These are phyloP conservation scores for Cremastinae sp. DNA, from an alignment of 2,888 invertebrate species.

Conservation along the genomic window DNA sequence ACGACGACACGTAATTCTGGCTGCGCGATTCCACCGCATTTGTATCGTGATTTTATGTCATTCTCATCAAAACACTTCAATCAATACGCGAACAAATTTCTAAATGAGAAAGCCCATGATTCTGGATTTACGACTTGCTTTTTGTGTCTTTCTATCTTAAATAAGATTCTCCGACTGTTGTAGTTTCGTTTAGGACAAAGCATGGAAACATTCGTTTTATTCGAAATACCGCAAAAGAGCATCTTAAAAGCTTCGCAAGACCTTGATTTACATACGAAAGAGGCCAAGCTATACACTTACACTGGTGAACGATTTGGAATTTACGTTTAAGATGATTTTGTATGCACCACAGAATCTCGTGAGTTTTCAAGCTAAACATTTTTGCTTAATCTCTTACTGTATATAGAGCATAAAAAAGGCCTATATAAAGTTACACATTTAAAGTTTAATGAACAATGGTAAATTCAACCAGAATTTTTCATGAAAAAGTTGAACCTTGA, in stretches of 20 bases:
- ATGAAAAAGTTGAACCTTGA: too few species aligned
- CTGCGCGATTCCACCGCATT: conserved; percentile 13
- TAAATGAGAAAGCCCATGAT: background rate
- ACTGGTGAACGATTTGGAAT: too few species aligned
- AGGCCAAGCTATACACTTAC: too few species aligned
- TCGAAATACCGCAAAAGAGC: conserved; percentile 23
- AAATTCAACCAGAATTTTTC: too few species aligned
- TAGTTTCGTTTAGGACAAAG: conserved; percentile 16
- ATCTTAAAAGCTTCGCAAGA: conserved; percentile 24
- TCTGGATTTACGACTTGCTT: background rate
- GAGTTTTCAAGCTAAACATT: too few species aligned
- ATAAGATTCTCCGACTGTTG: conserved; percentile 2
- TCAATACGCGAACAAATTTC: conserved; percentile 6
- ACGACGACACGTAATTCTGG: conserved; percentile 34
- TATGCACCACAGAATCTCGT: too few species aligned
- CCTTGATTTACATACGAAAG: conserved; percentile 22
- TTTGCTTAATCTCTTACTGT: too few species aligned
- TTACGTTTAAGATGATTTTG: too few species aligned
- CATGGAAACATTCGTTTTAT: conserved; percentile 25
- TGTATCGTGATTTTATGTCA: conserved; percentile 3
- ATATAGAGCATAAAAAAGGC: too few species aligned
- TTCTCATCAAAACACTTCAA: conserved; percentile 1
- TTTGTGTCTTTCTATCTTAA: conserved; percentile 23
- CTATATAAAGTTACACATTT: too few species aligned
- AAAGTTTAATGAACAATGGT: too few species aligned